These are phyloP conservation scores for Dermatemys mawii DNA, from an alignment of 2,113 vertebrate genomes.

Conservation along the genomic window DNA sequence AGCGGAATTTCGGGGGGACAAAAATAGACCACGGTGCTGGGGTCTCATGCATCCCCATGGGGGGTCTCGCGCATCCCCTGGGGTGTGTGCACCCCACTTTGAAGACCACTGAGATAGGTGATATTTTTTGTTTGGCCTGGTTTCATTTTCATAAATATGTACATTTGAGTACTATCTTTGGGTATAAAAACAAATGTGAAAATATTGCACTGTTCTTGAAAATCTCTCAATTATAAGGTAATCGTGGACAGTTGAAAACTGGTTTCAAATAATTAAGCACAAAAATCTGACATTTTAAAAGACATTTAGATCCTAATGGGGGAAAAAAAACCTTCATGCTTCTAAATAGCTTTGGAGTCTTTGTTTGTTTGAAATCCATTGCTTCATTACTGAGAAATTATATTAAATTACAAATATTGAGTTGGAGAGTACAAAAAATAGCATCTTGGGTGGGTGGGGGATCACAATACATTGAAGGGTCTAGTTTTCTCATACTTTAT, in stretches of 20 bases:
- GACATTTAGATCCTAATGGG: not conserved
- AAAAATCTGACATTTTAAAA: not conserved
- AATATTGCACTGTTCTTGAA: not conserved
- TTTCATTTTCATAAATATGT: not conserved
- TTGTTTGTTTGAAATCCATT: not conserved
- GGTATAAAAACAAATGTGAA: not conserved
- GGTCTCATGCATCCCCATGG: no score
- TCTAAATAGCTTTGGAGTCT: not conserved
- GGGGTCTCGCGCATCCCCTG: no score
- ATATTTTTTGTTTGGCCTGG: not conserved
- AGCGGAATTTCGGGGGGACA: no score
- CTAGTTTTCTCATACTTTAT: accelerated
- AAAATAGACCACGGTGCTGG: no score
- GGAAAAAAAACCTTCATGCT: not conserved
- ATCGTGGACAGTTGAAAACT: not conserved
- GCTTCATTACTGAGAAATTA: not conserved
- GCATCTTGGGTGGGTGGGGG: not conserved
- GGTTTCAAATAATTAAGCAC: not conserved
- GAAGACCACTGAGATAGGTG: no score
- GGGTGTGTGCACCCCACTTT: no score
- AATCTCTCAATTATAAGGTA: not conserved
- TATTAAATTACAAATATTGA: not conserved
- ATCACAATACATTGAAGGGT: not conserved
- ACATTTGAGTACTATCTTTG: not conserved
- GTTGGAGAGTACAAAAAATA: not conserved